These are phyloP conservation scores for Halictus ligatus DNA, from an alignment of 2,888 invertebrate genomes.

Conservation along the genomic window DNA sequence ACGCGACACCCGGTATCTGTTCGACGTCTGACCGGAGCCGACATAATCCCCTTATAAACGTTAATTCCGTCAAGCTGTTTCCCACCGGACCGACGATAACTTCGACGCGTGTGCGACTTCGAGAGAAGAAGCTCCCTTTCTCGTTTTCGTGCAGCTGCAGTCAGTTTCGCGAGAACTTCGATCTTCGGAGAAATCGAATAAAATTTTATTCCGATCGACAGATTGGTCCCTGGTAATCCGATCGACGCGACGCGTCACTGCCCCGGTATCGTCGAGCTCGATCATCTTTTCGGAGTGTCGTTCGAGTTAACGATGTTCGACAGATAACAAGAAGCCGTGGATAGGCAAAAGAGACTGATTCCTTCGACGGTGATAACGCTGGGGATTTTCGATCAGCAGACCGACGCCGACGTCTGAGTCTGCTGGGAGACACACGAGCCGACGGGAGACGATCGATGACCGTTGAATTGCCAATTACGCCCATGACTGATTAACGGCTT, in stretches of 20 bases:
- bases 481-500: neutral
- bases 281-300: neutral
- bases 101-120: neutral
- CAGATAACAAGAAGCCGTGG: neutral
- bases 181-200: neutral
- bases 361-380: neutral
- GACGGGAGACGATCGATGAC: neutral
- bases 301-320: neutral
- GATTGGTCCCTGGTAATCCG: neutral
- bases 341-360: neutral
- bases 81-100: neutral
- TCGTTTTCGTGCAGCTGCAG: neutral
- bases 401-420: no score
- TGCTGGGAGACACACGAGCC: neutral
- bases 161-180: neutral
- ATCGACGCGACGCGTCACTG: neutral
- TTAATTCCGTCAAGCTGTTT: slow-evolving; percentile 31
- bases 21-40: neutral
- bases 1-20: neutral
- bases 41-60: slow-evolving; percentile 33
- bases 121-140: neutral
- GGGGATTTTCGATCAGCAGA: slow-evolving; percentile 10
- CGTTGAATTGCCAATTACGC: neutral
- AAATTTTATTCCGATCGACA: neutral
- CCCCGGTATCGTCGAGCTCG: neutral